These are phyloP conservation scores for Pseudopleuronectes americanus DNA, from an alignment of 2,797 vertebrate species.

Conservation along the genomic window DNA sequence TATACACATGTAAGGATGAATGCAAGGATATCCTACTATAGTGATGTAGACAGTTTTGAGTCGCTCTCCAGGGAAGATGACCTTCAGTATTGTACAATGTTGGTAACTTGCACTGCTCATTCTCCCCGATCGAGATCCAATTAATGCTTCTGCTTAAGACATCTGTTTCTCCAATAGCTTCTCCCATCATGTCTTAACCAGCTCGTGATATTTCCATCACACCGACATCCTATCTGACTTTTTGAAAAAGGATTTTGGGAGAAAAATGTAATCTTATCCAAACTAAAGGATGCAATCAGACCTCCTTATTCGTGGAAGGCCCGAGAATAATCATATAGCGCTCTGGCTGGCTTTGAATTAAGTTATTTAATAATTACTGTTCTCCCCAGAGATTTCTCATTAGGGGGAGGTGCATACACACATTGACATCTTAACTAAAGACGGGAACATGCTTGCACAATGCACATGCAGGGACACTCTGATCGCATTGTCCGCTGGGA, in stretches of 20 bases:
- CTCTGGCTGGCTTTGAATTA: conserved; percentile 64
- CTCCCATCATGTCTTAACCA: not conserved
- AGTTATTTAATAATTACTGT: conserved; percentile 78
- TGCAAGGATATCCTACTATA: not conserved
- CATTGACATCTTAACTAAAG: conserved; percentile 79
- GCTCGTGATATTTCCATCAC: not conserved
- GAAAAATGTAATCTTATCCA: conserved; percentile 40
- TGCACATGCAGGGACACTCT: conserved; percentile 68
- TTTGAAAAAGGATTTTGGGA: conserved; percentile 5
- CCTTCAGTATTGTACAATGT: not conserved
- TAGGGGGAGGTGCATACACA: conserved; percentile 73
- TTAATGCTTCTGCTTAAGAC: not conserved
- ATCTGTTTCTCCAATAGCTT: not conserved
- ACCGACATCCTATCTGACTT: conserved; percentile 36
- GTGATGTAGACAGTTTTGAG: not conserved
- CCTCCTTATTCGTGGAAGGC: conserved; percentile 65
- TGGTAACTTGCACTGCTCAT: not conserved
- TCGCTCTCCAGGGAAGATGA: too few relatives aligned
- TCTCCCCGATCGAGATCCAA: not conserved
- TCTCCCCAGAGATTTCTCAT: conserved; percentile 80
- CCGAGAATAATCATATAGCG: conserved; percentile 68
- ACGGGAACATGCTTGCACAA: conserved; percentile 60
- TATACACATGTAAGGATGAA: not conserved
- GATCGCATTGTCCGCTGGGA: conserved; percentile 71
- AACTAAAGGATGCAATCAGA: conserved; percentile 54